phyloP scores from a whole-genome alignment of 2,797 vertebrate genomes.

The Streptopelia turtur region DNA sequence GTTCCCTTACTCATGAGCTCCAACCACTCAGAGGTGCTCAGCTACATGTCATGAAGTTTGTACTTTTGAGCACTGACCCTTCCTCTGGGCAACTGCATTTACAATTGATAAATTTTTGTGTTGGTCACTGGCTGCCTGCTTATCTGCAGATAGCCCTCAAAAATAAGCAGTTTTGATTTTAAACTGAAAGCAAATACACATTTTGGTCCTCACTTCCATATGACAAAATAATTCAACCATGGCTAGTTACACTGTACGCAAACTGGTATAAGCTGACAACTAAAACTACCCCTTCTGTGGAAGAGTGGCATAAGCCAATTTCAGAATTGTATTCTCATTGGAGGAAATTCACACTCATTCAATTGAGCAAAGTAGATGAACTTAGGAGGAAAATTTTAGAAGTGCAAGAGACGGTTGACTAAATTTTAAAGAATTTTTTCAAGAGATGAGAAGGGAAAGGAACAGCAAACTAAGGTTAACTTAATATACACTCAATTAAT shows the following conservation, averaged over 20 bases:
- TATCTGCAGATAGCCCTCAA: background rate
- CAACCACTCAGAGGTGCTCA: background rate
- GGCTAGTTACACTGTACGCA: background rate
- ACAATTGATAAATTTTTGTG: background rate
- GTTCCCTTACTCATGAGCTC: background rate
- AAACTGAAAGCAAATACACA: background rate
- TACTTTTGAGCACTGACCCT: background rate
- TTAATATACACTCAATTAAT: background rate
- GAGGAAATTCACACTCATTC: background rate
- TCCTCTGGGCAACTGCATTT: background rate
- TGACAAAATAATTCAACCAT: background rate
- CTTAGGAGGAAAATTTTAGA: background rate
- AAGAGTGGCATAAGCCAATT: background rate
- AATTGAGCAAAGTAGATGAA: background rate
- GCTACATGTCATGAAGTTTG: background rate
- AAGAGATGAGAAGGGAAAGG: background rate
- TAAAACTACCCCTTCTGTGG: background rate
- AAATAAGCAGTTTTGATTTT: background rate
- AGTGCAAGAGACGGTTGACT: background rate
- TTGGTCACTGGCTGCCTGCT: background rate
- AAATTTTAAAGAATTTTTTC: background rate
- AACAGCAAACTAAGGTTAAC: background rate
- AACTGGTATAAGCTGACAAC: background rate
- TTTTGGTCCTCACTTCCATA: background rate
- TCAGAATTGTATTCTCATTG: background rate